phyloP scores from a whole-genome alignment of 2,113 vertebrate species.

The Apus apus region DNA sequence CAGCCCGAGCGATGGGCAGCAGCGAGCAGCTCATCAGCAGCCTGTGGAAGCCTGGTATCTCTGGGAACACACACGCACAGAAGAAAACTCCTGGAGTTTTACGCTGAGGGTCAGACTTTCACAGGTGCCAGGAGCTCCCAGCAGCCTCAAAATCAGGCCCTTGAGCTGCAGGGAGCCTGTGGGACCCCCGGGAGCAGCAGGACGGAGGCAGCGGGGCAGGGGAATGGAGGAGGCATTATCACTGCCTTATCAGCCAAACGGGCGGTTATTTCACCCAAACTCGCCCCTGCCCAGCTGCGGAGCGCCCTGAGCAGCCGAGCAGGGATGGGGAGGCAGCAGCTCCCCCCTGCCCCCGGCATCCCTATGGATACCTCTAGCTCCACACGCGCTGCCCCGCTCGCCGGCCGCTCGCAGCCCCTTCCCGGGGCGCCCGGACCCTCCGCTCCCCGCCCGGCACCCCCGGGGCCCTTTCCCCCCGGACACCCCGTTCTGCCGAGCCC shows the following conservation, averaged over 20 bases:
- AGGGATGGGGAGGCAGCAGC: neutral
- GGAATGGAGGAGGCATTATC: accelerated
- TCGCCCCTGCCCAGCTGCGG: neutral
- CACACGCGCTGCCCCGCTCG: too few species aligned
- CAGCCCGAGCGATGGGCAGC: accelerated
- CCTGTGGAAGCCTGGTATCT: neutral
- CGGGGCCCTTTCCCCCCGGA: neutral
- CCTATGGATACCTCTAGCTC: neutral
- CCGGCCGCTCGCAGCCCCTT: neutral
- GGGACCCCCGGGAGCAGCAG: too few species aligned
- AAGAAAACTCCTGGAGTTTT: accelerated
- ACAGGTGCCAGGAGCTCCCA: neutral
- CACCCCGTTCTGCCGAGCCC: neutral
- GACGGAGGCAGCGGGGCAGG: neutral
- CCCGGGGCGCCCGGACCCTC: neutral
- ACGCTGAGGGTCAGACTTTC: neutral
- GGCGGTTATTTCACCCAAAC: neutral
- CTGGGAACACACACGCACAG: accelerated
- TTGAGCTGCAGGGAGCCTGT: neutral
- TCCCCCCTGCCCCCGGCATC: neutral
- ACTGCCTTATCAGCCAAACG: accelerated
- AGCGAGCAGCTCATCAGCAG: too few species aligned
- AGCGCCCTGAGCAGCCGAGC: neutral
- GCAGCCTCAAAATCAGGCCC: accelerated
- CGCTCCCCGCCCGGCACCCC: neutral